Percentiles rank a stretch among this genome's conserved stretches.
These are phyloP conservation scores for Potamarius usumacintae DNA, from an alignment of 2,113 vertebrate species.

Conservation along the genomic window DNA sequence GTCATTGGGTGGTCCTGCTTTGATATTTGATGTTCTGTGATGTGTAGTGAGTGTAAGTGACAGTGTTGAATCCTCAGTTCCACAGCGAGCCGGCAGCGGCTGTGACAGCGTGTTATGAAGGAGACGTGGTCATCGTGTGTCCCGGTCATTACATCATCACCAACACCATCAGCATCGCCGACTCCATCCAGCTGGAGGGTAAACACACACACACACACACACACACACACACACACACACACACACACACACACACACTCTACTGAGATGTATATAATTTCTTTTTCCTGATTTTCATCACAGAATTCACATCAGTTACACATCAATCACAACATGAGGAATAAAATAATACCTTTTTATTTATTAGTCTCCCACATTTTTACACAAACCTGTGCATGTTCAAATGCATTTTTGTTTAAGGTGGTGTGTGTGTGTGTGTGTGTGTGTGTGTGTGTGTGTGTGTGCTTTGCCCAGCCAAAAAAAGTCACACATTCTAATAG, in stretches of 20 bases:
- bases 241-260: too few relatives aligned
- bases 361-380: too few relatives aligned
- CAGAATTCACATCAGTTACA: background rate
- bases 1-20: background rate
- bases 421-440: too few relatives aligned
- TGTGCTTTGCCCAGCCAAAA: too few relatives aligned
- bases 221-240: too few relatives aligned
- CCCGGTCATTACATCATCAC: slow-evolving; percentile 82
- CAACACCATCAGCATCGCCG: slow-evolving; percentile 78
- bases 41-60: background rate
- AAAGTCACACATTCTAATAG: too few relatives aligned
- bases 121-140: slow-evolving; percentile 82
- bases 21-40: background rate
- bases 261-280: background rate
- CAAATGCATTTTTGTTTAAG: background rate
- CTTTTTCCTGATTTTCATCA: background rate
- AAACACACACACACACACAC: background rate
- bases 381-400: background rate
- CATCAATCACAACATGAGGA: background rate
- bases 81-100: slow-evolving; percentile 80
- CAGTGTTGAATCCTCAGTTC: slow-evolving; percentile 72
- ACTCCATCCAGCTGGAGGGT: slow-evolving; percentile 88
- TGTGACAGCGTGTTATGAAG: slow-evolving; percentile 78
- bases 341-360: too few relatives aligned
- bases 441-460: too few relatives aligned